Evolutionary conservation across 2,888 invertebrate species (phyloP), one percentile per base, ranked within the genome.

Genomic region (Himalopsyche kuldschensis): DNA sequence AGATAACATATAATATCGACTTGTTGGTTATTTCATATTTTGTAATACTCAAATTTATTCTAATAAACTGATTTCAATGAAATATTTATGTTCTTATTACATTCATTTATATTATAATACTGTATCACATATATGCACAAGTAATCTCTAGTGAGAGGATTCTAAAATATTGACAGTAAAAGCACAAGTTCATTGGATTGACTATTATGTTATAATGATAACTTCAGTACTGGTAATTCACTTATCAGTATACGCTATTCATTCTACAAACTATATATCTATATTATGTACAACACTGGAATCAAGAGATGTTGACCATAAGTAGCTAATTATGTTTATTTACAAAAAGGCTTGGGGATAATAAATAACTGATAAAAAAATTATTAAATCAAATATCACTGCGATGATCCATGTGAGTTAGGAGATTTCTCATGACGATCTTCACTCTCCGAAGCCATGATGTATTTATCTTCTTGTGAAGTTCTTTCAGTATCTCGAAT

Each of bases 371-470:
- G 69, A 69, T 20, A 5, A 48, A n/a, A 10, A 41, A 41, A 11
- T 69, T 27, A 11, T 27, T 69, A 69, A 27, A 69, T 69, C 11
- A 15, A 69, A 27, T 27, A 11, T 69, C 11, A 69, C 15, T 69
- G 27, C 15, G 76, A 76, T 27, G 84, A 84, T 48, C 75, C 79
- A 17, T 84, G 81, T 4, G 86, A 85, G 27, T 78, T 63, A 3
- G 86, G 86, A 24, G 86, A 86, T 27, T 79, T 84, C 76, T 86
- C 81, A 75, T 82, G 80, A 32, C 82, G 69, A 35, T 86, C 85
- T 47, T 86, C 86, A 48, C 41, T 79, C 17, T 86, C 82, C 15
- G 80, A 75, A 41, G 78, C n/a, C 17, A 79, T 24, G 24, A 78
- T 46, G 48, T 85, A 86, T 69, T 86, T 85, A 17, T 85, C 84